phyloP scores from a whole-genome alignment of 2,888 invertebrate genomes.

The Patella caerulea region DNA sequence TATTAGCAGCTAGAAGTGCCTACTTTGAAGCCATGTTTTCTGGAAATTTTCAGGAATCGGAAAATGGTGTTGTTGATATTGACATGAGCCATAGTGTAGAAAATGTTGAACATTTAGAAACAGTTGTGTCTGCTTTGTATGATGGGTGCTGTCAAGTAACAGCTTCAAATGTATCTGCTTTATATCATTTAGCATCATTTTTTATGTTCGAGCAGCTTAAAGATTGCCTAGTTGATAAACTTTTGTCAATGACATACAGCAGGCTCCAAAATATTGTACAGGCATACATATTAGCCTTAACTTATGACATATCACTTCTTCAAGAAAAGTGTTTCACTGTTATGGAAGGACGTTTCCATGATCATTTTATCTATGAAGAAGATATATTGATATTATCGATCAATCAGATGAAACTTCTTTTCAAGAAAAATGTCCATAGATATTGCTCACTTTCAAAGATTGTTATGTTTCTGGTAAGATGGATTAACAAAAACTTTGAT shows the following conservation, averaged over 20 bases:
- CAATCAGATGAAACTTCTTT: conserved; percentile 19
- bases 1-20: conserved; percentile 25
- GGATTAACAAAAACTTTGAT: conserved; percentile 10
- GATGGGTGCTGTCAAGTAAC: conserved; percentile 21
- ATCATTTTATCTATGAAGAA: conserved; percentile 29
- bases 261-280: conserved; percentile 21
- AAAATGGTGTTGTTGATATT: conserved; percentile 18
- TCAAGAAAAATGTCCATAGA: conserved; percentile 22
- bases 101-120: conserved; percentile 20
- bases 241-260: conserved; percentile 14
- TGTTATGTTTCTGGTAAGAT: conserved; percentile 19
- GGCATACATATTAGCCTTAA: conserved; percentile 23
- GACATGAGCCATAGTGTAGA: conserved; percentile 22
- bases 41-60: conserved; percentile 23
- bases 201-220: conserved; percentile 25
- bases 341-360: conserved; percentile 27
- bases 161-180: conserved; percentile 15
- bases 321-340: conserved; percentile 12
- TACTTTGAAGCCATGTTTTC: conserved; percentile 30
- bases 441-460: conserved; percentile 23
- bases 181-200: conserved; percentile 23
- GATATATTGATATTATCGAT: conserved; percentile 20
- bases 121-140: conserved; percentile 24
- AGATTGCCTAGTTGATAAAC: conserved; percentile 14
- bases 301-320: conserved; percentile 20